phyloP scores from a whole-genome alignment of 1,140 invertebrate species.

The Battus philenor region DNA sequence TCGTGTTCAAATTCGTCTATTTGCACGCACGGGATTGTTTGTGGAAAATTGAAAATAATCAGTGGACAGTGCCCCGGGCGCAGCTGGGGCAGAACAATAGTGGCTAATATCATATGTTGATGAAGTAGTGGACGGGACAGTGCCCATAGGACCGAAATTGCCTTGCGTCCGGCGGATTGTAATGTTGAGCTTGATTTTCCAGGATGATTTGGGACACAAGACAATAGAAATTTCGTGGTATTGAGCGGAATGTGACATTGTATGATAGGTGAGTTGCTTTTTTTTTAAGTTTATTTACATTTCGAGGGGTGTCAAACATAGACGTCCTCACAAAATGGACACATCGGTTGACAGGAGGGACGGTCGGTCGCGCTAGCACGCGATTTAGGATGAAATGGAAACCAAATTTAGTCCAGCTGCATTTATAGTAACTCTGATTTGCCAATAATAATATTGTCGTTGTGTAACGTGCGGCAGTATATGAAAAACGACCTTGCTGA shows the following conservation, averaged over 20 bases:
- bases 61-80: constrained; percentile 42
- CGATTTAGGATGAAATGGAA: background rate
- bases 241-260: constrained; percentile 76
- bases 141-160: constrained; percentile 70
- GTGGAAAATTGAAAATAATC: constrained; percentile 54
- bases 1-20: constrained; percentile 51
- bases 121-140: constrained; percentile 57
- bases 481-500: constrained; percentile 49
- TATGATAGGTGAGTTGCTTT: constrained; percentile 67
- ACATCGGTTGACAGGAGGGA: constrained; percentile 44
- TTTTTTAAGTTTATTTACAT: constrained; percentile 69
- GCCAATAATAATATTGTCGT: constrained; percentile 24
- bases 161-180: constrained; percentile 65
- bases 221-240: constrained; percentile 64
- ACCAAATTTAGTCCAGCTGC: background rate
- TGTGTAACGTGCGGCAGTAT: constrained; percentile 62
- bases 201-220: constrained; percentile 66
- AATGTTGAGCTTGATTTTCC: constrained; percentile 68
- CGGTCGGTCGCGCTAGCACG: constrained; percentile 38
- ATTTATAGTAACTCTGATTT: background rate
- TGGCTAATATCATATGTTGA: constrained; percentile 72
- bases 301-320: constrained; percentile 38
- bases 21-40: constrained; percentile 48
- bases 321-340: constrained; percentile 59
- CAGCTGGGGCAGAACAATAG: constrained; percentile 53